Evolutionary conservation across 1,140 invertebrate genomes (phyloP), one percentile per base, ranked within the genome.

Genomic region (Pararge aegeria): DNA sequence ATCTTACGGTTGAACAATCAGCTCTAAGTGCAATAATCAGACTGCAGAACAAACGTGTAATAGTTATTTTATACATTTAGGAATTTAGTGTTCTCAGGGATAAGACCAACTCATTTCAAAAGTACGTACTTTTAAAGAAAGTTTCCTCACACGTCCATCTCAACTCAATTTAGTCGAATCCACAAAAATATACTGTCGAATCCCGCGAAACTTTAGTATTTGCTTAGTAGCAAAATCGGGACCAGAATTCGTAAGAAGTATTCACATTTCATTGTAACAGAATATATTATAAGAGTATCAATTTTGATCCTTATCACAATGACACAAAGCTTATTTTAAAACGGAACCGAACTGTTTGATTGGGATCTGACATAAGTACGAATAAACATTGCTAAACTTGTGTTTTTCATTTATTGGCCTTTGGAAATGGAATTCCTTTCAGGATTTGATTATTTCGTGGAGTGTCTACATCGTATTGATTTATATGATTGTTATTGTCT

Each of bases 281-380:
- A 20, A 19, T 6, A 46, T 6, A 20, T 6, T 3, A 5, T 40
- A 16, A 20, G 42, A 16, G 1, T 16, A 18, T 15, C 16, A 4
- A 46, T 46, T 20, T 46, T 20, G 10, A 20, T 46, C 18, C 16
- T 46, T 46, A 20, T 2, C 6, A 12, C 42, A 19, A 46, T 7
- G 19, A 12, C 5, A 7, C 19, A 20, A 4, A 20, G 42, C 6
- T 46, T 16, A 46, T 46, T 46, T 46, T 46, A 3, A 46, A 46
- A 20, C 10, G 10, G n/a, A 18, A 46, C 1, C 7, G 2, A 20
- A 0, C 10, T 20, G 18, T 20, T 46, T 46, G 42, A 46, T 70
- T 50, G 60, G 62, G 61, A 50, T 61, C 70, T 74, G 72, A 75
- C 74, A 66, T 67, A 71, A 71, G 70, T 73, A 78, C 42, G 42